Evolutionary conservation across 2,113 vertebrate species (phyloP).

Genomic region (Neolamprologus sp.): DNA sequence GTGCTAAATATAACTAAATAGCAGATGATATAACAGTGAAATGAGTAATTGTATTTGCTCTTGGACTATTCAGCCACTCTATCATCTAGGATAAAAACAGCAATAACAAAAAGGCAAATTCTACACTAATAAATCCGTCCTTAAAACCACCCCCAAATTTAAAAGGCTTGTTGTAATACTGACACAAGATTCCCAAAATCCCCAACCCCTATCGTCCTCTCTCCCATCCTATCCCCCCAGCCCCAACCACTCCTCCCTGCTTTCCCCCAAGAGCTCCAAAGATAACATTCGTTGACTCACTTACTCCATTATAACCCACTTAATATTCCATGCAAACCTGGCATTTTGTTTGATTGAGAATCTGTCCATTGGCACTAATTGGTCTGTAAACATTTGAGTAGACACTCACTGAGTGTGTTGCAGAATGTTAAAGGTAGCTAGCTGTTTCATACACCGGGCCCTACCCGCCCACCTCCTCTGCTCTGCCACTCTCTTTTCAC

Average conservation of each 20-base stretch:
- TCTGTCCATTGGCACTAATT: slow-evolving; percentile 40
- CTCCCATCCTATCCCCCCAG: background rate
- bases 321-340: slow-evolving; percentile 56
- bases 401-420: slow-evolving; percentile 10
- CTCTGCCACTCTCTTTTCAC: background rate
- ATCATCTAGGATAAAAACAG: background rate
- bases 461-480: background rate
- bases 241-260: background rate
- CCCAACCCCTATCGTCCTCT: background rate
- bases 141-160: background rate
- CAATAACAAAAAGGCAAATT: background rate
- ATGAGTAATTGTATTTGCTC: background rate
- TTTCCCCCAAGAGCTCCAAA: background rate
- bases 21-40: background rate
- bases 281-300: slow-evolving; percentile 20
- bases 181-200: background rate
- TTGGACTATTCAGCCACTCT: background rate
- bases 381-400: slow-evolving; percentile 56
- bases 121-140: background rate
- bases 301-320: slow-evolving; percentile 22
- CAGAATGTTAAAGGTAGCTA: slow-evolving; percentile 29
- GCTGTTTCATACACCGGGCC: background rate
- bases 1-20: background rate
- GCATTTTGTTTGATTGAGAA: slow-evolving; percentile 56
- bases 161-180: background rate